Conservation (phyloP, 2,888 invertebrate genomes). For the Chymomyza caudatula region DNA sequence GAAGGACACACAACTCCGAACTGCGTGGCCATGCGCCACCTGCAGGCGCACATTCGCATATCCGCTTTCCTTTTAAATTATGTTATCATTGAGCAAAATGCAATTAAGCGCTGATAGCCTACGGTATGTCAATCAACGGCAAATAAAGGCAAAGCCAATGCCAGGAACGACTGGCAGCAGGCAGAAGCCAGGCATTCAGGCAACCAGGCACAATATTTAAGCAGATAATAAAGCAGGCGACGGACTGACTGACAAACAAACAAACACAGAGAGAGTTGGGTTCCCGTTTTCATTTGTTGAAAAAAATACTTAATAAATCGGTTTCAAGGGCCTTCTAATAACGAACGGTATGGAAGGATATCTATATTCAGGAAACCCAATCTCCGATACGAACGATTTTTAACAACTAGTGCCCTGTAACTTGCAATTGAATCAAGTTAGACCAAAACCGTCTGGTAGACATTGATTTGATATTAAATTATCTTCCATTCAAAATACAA, state of each 20-base stretch:
- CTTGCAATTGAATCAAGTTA: too few relatives aligned
- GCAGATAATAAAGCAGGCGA: conserved; percentile 34
- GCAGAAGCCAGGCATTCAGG: conserved; percentile 22
- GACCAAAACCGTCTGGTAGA: too few relatives aligned
- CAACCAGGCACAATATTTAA: conserved; percentile 26
- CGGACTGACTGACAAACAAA: neutral
- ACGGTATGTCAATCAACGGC: conserved; percentile 70
- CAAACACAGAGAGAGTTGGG: neutral
- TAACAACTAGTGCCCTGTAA: too few relatives aligned
- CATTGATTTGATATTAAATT: too few relatives aligned
- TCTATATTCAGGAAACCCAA: too few relatives aligned
- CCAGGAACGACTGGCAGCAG: conserved; percentile 20
- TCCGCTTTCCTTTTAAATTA: conserved; percentile 64
- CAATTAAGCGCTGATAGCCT: conserved; percentile 73
- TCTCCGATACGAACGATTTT: too few relatives aligned
- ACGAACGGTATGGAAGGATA: too few relatives aligned
- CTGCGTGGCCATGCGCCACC: conserved; percentile 20
- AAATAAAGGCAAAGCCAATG: conserved; percentile 37
- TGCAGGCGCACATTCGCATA: conserved; percentile 33
- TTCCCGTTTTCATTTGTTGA: neutral
- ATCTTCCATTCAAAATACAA: too few relatives aligned
- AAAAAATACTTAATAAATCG: neutral
- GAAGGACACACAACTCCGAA: neutral
- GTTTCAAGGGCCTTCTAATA: too few relatives aligned
- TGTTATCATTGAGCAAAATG: conserved; percentile 73